Evolutionary conservation across 2,797 vertebrate species (phyloP), one percentile per base, ranked within the genome.

Genomic region (Hippopotamyrus pictus): DNA sequence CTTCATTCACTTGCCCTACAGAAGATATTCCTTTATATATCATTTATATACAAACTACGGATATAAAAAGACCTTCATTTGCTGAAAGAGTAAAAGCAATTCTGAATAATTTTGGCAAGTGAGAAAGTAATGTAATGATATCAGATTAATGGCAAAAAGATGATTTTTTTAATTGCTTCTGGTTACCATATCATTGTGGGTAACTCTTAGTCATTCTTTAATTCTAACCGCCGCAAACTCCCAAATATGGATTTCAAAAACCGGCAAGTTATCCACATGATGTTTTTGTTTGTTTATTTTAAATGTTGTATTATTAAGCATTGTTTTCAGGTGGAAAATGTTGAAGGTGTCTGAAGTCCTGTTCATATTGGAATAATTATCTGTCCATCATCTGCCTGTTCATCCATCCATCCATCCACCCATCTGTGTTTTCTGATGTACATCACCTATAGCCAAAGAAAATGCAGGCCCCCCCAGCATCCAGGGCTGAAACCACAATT

Each of bases 11-110:
- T 46, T 82, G 41, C 76, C 37, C 37, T 82, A 19, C 76, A 46
- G 37, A 82, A 82, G 76, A 82, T 82, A 4, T 46, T 46, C 41
- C 19, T 82, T 82, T 22, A 22, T 46, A 4, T 17, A 82, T 82
- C 76, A 82, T 82, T 82, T 82, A 82, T 82, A 46, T 82, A 46
- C 76, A 82, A 82, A 82, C 41, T 44, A 44, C 2, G 1, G 19
- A 82, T 46, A 82, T 82, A 46, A 82, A 37, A 73, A 82, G 41
- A n/a, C 76, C n/a, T 82, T 82, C 41, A 82, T 44, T 82, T 82
- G 76, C 41, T 82, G 41, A 44, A 46, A n/a, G 76, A 46, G 17
- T 82, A n/a, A 46, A 79, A 46, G 29, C 29, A 69, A 69, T 69
- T 69, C 65, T 6, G 73, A 79, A 79, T 79, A 79, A 79, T 44